Evolutionary conservation across 2,888 invertebrate species (phyloP), one percentile per base, ranked within the genome.

Genomic region (Adelognathus sp.): DNA sequence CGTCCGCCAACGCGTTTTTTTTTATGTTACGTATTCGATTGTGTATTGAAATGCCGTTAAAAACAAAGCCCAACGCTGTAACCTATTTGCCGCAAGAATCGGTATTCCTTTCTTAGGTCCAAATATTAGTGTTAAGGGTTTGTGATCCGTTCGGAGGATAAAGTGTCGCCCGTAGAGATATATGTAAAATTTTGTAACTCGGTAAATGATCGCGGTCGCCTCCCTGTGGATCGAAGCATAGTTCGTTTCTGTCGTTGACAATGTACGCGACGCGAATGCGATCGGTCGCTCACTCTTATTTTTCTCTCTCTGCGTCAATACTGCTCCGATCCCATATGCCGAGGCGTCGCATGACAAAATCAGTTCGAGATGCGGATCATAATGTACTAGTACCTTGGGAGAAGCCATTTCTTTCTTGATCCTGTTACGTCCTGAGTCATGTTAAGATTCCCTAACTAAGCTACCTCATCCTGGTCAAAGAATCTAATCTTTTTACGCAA

Each of bases 291-390:
- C 41, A 29, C 27, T 4, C 29, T 41, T 41, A 21, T 69, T 41
- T 41, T 24, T 9, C 18, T 56, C n/a, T 56, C 54, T 31, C 41
- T 69, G 67, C 14, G 56, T 56, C 31, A 69, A 9, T 1, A 29
- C 67, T n/a, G 67, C 67, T 29, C 67, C 56, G 5, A 69, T 44
- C 11, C 67, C 56, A 27, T 27, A 31, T 6, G 67, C 54, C 16
- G 56, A 56, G 4, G 67, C 67, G 31, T 44, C 67, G 21, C 67
- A 69, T 27, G 44, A 18, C 16, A 69, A 27, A 56, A 56, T 56
- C 9, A 56, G 29, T 6, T 54, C 54, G 6, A 69, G 29, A 16
- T 44, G 2, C 4, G 41, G 41, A 6, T 69, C 56, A 14, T 69
- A 58, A 41, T 69, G 56, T 9, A 54, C 67, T 31, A 69, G n/a